Conservation (phyloP, 2,888 invertebrate genomes). For the Blastobasis adustella region DNA sequence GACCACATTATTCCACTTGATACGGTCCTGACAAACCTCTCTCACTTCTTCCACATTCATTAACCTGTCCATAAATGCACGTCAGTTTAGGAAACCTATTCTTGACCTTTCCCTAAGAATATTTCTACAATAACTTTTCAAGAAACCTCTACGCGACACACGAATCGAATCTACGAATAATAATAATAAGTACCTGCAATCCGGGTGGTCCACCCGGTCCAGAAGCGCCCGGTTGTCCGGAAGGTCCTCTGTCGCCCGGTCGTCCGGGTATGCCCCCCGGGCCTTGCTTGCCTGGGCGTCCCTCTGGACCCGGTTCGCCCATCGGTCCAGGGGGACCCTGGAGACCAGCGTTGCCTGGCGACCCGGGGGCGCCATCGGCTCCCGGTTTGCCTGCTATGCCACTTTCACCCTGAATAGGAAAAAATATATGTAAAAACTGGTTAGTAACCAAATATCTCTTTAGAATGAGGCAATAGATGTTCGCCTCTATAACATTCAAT, state of each 20-base stretch:
- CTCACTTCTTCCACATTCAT: no score
- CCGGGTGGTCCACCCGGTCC: constrained; percentile 82
- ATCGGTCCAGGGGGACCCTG: constrained; percentile 79
- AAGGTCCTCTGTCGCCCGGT: constrained; percentile 85
- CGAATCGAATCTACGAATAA: background rate
- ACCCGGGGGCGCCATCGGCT: constrained; percentile 82
- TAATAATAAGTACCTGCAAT: constrained; percentile 71
- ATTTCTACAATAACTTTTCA: no score
- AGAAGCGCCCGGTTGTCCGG: constrained; percentile 77
- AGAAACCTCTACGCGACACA: no score
- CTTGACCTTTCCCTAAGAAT: no score
- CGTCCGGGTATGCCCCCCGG: constrained; percentile 82
- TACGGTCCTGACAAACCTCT: no score
- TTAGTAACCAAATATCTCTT: no score
- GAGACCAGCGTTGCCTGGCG: constrained; percentile 78
- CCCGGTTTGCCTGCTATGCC: constrained; percentile 84
- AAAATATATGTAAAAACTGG: background rate
- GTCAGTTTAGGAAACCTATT: no score
- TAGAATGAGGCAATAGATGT: no score
- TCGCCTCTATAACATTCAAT: no score
- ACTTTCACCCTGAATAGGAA: constrained; percentile 75
- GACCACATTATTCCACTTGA: no score
- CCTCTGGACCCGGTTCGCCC: constrained; percentile 76
- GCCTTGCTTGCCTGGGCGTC: constrained; percentile 80
- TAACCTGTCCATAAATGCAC: no score